Evolutionary conservation across 2,113 vertebrate species (phyloP).

Genomic region (Sylvietta virens): DNA sequence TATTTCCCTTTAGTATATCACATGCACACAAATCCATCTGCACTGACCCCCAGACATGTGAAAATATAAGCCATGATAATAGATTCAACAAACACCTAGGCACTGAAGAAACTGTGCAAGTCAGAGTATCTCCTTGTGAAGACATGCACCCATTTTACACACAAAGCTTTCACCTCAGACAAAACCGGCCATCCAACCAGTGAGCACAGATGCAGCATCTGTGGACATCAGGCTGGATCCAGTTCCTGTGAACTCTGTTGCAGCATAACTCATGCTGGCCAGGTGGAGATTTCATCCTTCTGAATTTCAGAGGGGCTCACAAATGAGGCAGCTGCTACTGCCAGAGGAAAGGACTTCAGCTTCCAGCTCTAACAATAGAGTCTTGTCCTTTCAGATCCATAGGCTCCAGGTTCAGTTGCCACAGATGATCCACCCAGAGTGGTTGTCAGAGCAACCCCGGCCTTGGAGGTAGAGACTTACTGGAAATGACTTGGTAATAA

Average conservation of each 20-base stretch:
- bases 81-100: background rate
- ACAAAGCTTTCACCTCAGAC: background rate
- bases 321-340: background rate
- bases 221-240: background rate
- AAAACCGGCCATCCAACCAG: background rate
- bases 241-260: background rate
- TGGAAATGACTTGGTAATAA: constrained; percentile 23
- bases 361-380: background rate
- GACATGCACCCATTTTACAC: background rate
- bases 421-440: background rate
- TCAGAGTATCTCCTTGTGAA: background rate
- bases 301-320: background rate
- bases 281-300: background rate
- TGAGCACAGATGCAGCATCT: background rate
- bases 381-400: background rate
- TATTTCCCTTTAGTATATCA: background rate
- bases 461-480: background rate
- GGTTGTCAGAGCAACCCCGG: constrained; percentile 35
- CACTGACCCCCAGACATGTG: background rate
- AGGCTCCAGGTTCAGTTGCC: constrained; percentile 17
- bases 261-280: rapidly evolving
- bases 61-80: background rate
- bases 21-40: background rate
- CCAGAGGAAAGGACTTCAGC: background rate
- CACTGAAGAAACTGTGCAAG: background rate